Evolutionary conservation across 1,140 invertebrate genomes (phyloP).

Genomic region (Tetranychus urticae): DNA sequence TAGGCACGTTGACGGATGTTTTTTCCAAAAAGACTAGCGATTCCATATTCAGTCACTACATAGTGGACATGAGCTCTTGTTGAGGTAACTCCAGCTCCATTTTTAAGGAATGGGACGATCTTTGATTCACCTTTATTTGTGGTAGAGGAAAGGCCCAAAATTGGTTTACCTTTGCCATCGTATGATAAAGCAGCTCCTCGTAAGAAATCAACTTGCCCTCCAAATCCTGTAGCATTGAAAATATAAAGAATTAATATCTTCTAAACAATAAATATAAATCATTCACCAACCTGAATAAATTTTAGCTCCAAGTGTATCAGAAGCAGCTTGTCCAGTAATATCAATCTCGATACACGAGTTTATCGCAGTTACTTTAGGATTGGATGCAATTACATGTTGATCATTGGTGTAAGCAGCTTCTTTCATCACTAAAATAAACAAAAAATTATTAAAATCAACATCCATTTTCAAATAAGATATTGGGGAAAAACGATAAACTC

Average conservation of each 20-base stretch:
- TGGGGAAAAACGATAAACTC: neutral
- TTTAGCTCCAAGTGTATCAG: slow-evolving; percentile 70
- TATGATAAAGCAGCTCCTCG: slow-evolving; percentile 62
- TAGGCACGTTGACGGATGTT: slow-evolving; percentile 61
- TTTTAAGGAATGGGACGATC: slow-evolving; percentile 58
- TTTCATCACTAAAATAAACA: slow-evolving; percentile 42
- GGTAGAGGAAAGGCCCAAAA: slow-evolving; percentile 65
- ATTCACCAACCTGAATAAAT: slow-evolving; percentile 54
- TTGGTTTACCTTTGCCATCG: slow-evolving; percentile 70
- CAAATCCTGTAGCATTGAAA: slow-evolving; percentile 21
- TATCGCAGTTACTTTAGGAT: slow-evolving; percentile 82
- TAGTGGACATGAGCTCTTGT: slow-evolving; percentile 75
- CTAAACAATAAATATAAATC: neutral
- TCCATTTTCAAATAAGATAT: no score
- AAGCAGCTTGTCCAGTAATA: slow-evolving; percentile 68
- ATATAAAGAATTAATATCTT: neutral
- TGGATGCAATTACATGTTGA: slow-evolving; percentile 46
- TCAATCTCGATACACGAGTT: slow-evolving; percentile 91
- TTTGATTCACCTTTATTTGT: slow-evolving; percentile 65
- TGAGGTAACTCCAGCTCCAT: slow-evolving; percentile 73
- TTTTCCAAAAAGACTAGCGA: slow-evolving; percentile 71
- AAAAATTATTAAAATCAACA: neutral
- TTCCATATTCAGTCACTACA: slow-evolving; percentile 75
- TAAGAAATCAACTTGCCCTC: slow-evolving; percentile 88
- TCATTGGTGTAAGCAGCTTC: slow-evolving; percentile 66